A percentile compares a stretch with the other conserved stretches of the same genome.
These are phyloP conservation scores for Heterohyrax brucei DNA, from an alignment of 2,797 vertebrate genomes.

Conservation along the genomic window DNA sequence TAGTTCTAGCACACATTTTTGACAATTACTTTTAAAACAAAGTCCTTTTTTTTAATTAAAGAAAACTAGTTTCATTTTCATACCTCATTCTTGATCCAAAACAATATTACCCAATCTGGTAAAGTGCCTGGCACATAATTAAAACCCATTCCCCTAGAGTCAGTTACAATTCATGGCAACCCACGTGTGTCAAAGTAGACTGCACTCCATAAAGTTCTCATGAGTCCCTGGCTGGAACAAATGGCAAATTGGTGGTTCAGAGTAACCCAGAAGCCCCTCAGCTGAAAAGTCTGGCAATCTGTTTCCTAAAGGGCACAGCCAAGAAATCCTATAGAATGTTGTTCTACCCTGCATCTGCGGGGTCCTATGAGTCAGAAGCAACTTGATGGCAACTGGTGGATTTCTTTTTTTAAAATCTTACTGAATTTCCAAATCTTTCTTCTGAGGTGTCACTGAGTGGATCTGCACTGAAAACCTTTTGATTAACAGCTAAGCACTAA, in stretches of 20 bases:
- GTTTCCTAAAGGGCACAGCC: not conserved
- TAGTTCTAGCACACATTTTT: not conserved
- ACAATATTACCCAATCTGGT: not conserved
- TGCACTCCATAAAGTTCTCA: not conserved
- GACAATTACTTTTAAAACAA: slow-evolving; percentile 1
- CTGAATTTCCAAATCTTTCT: too few species aligned
- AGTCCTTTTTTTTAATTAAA: slow-evolving; percentile 10
- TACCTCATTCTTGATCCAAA: not conserved
- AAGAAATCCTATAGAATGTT: not conserved
- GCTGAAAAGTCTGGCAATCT: not conserved
- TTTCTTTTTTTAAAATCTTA: not conserved
- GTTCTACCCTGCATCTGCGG: not conserved
- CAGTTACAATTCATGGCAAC: too few species aligned
- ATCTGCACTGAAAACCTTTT: too few species aligned
- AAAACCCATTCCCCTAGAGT: too few species aligned
- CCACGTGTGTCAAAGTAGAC: not conserved
- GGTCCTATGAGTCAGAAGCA: not conserved
- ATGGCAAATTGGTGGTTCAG: not conserved
- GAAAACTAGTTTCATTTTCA: not conserved
- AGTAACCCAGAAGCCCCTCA: too few species aligned
- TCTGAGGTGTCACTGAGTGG: too few species aligned
- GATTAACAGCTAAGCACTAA: too few species aligned
- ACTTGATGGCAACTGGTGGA: not conserved
- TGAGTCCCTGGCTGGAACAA: not conserved
- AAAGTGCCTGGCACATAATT: not conserved